Evolutionary conservation across 37 sponge, comb jelly and placozoan species (phyloP).

Genomic region (Crambe crambe): DNA sequence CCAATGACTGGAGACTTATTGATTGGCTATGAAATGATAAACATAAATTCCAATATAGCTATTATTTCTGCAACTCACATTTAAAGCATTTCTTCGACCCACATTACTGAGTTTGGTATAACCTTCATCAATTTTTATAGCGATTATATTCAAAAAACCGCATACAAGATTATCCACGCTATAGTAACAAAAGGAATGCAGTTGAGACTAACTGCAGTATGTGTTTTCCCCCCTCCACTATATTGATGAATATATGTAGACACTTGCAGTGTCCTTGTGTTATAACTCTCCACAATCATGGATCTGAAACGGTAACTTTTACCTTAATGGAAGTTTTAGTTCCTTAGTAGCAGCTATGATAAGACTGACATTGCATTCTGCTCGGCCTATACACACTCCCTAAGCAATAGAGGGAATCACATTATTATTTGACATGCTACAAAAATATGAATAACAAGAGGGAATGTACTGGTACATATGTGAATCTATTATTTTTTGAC

Average conservation of each 20-base stretch:
- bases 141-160: constrained; percentile 6
- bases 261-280: background rate
- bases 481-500: background rate
- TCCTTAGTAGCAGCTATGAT: background rate
- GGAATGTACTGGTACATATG: background rate
- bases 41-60: background rate
- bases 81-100: background rate
- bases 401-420: background rate
- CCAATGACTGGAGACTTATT: background rate
- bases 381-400: constrained; percentile 22
- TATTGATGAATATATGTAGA: background rate
- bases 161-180: background rate
- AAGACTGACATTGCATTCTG: background rate
- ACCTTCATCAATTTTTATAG: background rate
- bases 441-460: background rate
- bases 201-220: background rate
- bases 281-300: background rate
- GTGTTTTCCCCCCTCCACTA: too few species aligned
- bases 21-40: background rate
- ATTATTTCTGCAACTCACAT: too few species aligned
- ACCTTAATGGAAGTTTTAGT: constrained; percentile 23
- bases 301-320: background rate
- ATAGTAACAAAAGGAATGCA: background rate
- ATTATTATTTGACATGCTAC: background rate
- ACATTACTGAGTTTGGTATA: background rate